phyloP scores from a whole-genome alignment of 2,113 vertebrate genomes.

The Pygoscelis antarcticus region DNA sequence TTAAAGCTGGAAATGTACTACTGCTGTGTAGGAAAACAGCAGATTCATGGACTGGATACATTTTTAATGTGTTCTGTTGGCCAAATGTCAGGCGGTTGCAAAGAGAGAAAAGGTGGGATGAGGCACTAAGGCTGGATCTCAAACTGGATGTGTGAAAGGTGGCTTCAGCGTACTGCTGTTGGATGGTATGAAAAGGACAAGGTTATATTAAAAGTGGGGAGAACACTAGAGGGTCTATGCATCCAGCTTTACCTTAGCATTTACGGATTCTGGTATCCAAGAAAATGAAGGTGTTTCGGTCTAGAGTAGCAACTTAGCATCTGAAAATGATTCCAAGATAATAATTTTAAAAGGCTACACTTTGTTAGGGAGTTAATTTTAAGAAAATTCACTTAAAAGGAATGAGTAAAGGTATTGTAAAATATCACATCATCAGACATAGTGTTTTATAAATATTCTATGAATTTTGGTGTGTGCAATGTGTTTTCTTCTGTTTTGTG shows the following conservation, averaged over 20 bases:
- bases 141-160: background rate
- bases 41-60: background rate
- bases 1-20: background rate
- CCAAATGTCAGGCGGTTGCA: background rate
- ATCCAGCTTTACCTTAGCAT: background rate
- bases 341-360: background rate
- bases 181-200: background rate
- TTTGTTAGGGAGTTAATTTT: background rate
- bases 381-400: no score
- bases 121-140: background rate
- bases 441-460: background rate
- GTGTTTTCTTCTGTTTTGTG: background rate
- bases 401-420: background rate
- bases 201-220: background rate
- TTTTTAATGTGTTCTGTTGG: background rate
- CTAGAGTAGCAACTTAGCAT: background rate
- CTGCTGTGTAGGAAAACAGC: background rate
- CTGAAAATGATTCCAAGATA: background rate
- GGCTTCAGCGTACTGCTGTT: background rate
- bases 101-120: background rate
- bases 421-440: background rate
- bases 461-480: background rate
- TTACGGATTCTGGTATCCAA: background rate
- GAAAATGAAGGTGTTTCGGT: background rate
- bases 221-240: accelerated